phyloP scores from a whole-genome alignment of 2,113 vertebrate species.

The Mesoclemmys tuberculata region DNA sequence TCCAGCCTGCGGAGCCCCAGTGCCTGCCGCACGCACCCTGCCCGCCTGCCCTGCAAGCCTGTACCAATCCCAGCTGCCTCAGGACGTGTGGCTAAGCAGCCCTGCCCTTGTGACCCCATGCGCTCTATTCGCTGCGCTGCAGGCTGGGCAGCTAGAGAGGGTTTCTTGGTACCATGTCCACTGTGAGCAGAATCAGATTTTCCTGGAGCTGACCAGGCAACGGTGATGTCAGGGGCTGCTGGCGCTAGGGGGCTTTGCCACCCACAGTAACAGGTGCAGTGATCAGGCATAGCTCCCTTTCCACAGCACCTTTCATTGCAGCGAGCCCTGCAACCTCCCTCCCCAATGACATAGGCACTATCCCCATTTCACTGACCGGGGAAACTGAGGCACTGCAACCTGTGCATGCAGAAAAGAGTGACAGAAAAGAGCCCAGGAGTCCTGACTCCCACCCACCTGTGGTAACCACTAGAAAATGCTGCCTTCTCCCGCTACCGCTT shows the following conservation, averaged over 20 bases:
- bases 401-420: background rate
- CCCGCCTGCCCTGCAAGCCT: too few species aligned
- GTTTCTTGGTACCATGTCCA: background rate
- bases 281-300: background rate
- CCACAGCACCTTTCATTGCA: background rate
- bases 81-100: background rate
- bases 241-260: background rate
- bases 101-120: background rate
- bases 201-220: background rate
- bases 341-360: background rate
- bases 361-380: background rate
- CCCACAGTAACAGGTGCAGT: background rate
- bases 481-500: background rate
- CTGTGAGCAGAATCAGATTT: background rate
- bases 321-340: background rate
- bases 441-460: background rate
- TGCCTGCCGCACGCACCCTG: too few species aligned
- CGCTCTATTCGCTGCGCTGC: background rate
- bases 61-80: background rate
- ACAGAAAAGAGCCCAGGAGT: background rate
- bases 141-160: background rate
- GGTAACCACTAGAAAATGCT: background rate
- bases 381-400: background rate
- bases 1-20: background rate
- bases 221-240: background rate